These are phyloP conservation scores for Gobio occitaniae DNA, from an alignment of 2,797 vertebrate genomes.

Conservation along the genomic window DNA sequence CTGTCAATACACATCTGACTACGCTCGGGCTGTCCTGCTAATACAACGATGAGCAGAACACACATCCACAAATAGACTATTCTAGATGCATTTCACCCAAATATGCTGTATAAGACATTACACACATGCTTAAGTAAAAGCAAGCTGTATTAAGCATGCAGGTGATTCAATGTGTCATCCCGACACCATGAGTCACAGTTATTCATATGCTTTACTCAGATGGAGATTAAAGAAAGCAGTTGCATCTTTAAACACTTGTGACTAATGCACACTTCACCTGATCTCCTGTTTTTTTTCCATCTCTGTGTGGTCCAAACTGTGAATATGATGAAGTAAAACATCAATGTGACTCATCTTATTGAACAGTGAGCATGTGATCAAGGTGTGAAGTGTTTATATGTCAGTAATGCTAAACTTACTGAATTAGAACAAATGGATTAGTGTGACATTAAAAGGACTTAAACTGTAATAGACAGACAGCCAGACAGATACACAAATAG, in stretches of 20 bases:
- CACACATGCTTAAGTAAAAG: neutral
- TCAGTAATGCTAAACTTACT: neutral
- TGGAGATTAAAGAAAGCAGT: conserved; percentile 1
- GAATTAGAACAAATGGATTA: neutral
- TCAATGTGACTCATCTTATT: neutral
- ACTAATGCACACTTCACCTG: conserved; percentile 7
- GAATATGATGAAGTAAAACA: neutral
- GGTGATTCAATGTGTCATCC: conserved; percentile 2
- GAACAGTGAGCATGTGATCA: neutral
- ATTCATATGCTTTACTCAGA: neutral
- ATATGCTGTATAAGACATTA: neutral
- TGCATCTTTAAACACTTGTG: conserved; percentile 4
- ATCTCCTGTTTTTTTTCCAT: conserved; percentile 1
- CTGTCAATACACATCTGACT: conserved; percentile 6
- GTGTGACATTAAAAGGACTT: neutral
- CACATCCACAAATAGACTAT: neutral
- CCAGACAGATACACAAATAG: neutral
- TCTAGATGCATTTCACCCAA: neutral
- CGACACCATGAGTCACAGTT: neutral
- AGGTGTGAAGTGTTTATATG: neutral
- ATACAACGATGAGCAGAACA: neutral
- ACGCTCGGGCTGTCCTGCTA: neutral
- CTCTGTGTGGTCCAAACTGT: neutral
- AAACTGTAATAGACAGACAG: neutral
- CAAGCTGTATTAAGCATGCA: conserved; percentile 15